Percentiles rank a stretch among this genome's conserved stretches.
Conservation (phyloP, 2,888 invertebrate species). For the Caenorhabditis sp. region DNA sequence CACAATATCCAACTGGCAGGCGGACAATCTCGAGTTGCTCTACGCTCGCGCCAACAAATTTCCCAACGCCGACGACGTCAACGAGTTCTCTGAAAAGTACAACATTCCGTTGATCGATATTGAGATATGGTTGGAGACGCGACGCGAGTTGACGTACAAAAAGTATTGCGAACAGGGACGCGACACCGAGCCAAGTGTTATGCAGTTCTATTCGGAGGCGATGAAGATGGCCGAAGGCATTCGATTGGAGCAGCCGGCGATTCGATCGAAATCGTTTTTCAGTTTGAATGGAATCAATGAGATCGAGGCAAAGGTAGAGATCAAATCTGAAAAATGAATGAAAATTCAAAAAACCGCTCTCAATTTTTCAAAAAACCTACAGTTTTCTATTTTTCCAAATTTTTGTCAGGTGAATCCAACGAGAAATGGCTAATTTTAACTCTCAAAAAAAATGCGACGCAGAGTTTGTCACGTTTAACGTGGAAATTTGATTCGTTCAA, state of each 20-base stretch:
- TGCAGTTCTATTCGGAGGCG: conserved; percentile 35
- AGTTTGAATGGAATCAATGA: conserved; percentile 14
- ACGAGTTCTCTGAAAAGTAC: conserved; percentile 28
- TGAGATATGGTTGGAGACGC: conserved; percentile 38
- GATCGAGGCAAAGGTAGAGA: conserved; percentile 24
- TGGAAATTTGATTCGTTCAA: no score
- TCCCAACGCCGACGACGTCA: conserved; percentile 20
- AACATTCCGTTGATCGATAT: conserved; percentile 24
- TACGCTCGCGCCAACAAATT: conserved; percentile 26
- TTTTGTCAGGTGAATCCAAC: no score
- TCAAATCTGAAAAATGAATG: background rate
- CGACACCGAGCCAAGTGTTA: conserved; percentile 28
- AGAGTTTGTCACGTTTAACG: no score
- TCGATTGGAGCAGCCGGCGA: conserved; percentile 31
- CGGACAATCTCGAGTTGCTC: conserved; percentile 32
- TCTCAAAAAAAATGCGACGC: no score
- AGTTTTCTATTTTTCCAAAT: no score
- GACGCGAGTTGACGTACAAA: conserved; percentile 32
- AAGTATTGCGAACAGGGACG: conserved; percentile 27
- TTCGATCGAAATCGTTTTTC: conserved; percentile 30
- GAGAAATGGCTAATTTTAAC: no score
- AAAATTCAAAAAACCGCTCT: background rate
- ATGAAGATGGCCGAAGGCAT: conserved; percentile 34
- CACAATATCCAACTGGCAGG: conserved; percentile 33
- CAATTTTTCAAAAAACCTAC: background rate